Conservation (phyloP, 2,888 invertebrate species). For the Trilocha varians region DNA sequence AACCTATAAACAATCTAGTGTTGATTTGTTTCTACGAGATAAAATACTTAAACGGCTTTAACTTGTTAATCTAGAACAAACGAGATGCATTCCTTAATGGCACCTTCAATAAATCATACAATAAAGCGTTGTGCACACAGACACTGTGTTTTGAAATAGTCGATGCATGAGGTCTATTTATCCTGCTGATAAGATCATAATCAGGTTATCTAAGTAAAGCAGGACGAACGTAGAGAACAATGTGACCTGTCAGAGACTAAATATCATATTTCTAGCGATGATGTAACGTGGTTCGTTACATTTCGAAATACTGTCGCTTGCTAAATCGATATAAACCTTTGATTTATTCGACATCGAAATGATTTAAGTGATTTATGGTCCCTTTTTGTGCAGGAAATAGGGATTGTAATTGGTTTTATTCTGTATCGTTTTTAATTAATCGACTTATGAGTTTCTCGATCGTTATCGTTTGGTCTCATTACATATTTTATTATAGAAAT, state of each 20-base stretch:
- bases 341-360: too few relatives aligned
- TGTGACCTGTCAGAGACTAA: slow-evolving; percentile 3
- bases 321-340: slow-evolving; percentile 13
- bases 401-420: too few relatives aligned
- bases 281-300: slow-evolving; percentile 37
- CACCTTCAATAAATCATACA: not conserved
- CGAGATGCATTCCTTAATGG: not conserved
- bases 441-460: too few relatives aligned
- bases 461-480: too few relatives aligned
- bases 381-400: too few relatives aligned
- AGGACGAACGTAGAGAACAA: not conserved
- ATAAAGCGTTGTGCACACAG: not conserved
- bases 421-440: too few relatives aligned
- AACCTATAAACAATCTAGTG: too few relatives aligned
- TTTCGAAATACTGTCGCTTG: slow-evolving; percentile 17
- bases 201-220: slow-evolving; percentile 10
- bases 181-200: slow-evolving; percentile 9
- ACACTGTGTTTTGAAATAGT: not conserved
- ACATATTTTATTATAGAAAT: too few relatives aligned
- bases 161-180: slow-evolving; percentile 8
- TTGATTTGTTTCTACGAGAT: too few relatives aligned
- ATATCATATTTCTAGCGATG: slow-evolving; percentile 41
- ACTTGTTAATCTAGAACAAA: not conserved
- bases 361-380: too few relatives aligned
- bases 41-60: too few relatives aligned